Percentiles rank a stretch among this genome's conserved stretches.
These are phyloP conservation scores for Cerastoderma edule DNA, from an alignment of 2,888 invertebrate species.

Conservation along the genomic window DNA sequence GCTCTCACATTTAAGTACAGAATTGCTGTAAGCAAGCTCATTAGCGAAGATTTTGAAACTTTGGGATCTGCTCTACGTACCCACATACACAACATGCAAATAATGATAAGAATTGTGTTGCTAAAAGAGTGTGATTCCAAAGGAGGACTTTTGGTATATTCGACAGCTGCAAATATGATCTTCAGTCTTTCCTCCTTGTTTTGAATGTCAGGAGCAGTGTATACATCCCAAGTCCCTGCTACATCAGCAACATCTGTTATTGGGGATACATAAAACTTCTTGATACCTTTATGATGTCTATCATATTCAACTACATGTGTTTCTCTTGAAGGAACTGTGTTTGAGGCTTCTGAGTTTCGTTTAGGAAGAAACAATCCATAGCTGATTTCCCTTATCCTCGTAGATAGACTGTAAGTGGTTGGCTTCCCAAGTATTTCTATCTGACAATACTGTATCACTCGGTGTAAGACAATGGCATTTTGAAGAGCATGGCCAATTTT, in stretches of 20 bases:
- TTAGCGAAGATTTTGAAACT: slow-evolving; percentile 61
- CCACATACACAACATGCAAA: slow-evolving; percentile 67
- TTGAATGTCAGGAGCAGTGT: not conserved
- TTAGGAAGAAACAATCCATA: slow-evolving; percentile 75
- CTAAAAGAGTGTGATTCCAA: not conserved
- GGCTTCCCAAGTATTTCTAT: slow-evolving; percentile 72
- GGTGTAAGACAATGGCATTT: slow-evolving; percentile 78
- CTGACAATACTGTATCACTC: slow-evolving; percentile 78
- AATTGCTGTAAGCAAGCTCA: slow-evolving; percentile 58
- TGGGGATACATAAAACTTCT: slow-evolving; percentile 63
- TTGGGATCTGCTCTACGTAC: slow-evolving; percentile 67
- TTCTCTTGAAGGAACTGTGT: slow-evolving; percentile 10
- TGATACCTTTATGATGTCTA: slow-evolving; percentile 65
- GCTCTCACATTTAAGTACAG: slow-evolving; percentile 47
- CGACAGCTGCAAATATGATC: slow-evolving; percentile 35
- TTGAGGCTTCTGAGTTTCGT: not conserved
- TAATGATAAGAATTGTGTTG: slow-evolving; percentile 41
- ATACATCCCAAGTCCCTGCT: not conserved
- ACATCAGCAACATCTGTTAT: slow-evolving; percentile 29
- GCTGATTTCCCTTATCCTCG: slow-evolving; percentile 71
- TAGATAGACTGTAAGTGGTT: slow-evolving; percentile 75
- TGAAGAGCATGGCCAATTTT: slow-evolving; percentile 88
- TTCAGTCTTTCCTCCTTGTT: slow-evolving; percentile 19
- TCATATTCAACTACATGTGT: slow-evolving; percentile 72
- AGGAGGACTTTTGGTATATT: not conserved